Percentiles rank a stretch among this genome's conserved stretches.
phyloP scores from a whole-genome alignment of 2,113 vertebrate species.

The Merops nubicus region DNA sequence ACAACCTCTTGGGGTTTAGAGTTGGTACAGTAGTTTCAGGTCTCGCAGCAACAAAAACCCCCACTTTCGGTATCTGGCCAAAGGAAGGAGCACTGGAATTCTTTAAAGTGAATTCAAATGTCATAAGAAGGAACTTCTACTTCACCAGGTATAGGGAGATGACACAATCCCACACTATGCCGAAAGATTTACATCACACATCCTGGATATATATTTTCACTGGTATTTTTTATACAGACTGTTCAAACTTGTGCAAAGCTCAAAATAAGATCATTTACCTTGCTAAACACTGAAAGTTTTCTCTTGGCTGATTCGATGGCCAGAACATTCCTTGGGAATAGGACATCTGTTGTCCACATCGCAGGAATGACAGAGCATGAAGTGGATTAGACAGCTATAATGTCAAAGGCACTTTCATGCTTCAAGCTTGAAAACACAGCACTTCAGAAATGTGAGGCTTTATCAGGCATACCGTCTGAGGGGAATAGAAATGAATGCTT shows the following conservation, averaged over 20 bases:
- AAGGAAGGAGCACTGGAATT: not conserved
- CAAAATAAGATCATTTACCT: not conserved
- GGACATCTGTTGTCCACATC: not conserved
- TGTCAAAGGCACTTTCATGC: not conserved
- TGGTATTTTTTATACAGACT: not conserved
- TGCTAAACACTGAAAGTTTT: not conserved
- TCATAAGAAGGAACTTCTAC: not conserved
- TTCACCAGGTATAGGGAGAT: not conserved
- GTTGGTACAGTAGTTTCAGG: not conserved
- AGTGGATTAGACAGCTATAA: conserved; percentile 12
- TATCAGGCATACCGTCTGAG: not conserved
- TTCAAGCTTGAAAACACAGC: conserved; percentile 8
- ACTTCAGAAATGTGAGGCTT: not conserved
- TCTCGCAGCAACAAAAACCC: not conserved
- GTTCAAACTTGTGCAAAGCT: not conserved
- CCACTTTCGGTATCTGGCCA: not conserved
- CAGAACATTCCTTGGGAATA: not conserved
- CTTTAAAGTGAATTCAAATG: not conserved
- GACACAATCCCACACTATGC: fast-evolving
- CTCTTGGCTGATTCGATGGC: not conserved
- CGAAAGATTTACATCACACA: not conserved
- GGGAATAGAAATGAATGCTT: not conserved
- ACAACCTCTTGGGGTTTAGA: not conserved
- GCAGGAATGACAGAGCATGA: conserved; percentile 7
- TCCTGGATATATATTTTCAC: not conserved